Conservation (phyloP, 2,797 vertebrate species). For the Megalops cyprinoides region DNA sequence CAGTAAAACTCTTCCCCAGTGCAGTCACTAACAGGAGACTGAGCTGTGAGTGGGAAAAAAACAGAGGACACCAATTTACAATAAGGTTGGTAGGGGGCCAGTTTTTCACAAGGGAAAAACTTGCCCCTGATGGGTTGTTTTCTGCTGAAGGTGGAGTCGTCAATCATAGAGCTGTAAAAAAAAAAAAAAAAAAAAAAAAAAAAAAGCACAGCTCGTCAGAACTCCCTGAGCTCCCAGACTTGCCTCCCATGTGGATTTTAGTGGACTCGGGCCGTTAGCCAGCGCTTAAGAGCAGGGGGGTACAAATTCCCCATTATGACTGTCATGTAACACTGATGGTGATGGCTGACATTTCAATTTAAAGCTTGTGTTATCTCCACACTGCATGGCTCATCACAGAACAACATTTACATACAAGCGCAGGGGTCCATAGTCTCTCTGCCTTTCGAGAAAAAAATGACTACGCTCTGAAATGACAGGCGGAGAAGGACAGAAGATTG, state of each 20-base stretch:
- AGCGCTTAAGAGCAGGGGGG: constrained; percentile 17
- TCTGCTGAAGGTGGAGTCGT: background rate
- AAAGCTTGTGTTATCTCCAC: constrained; percentile 11
- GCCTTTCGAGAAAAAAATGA: background rate
- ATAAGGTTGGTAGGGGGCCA: constrained; percentile 17
- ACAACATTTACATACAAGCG: constrained; percentile 8
- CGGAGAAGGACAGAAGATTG: background rate
- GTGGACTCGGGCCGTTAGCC: constrained; percentile 4
- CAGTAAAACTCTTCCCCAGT: constrained; percentile 78
- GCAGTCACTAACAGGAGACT: constrained; percentile 70
- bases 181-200: too few species aligned
- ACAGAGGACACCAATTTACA: constrained; percentile 19
- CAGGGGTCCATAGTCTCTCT: background rate
- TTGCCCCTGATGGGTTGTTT: constrained; percentile 8
- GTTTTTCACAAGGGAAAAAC: constrained; percentile 32
- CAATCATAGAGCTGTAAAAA: background rate
- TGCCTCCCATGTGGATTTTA: background rate
- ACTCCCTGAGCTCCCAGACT: background rate
- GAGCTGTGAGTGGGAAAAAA: constrained; percentile 57
- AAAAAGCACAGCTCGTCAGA: background rate
- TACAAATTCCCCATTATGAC: constrained; percentile 22
- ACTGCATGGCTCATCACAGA: constrained; percentile 17
- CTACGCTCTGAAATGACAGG: background rate
- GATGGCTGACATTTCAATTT: constrained; percentile 31
- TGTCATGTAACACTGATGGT: constrained; percentile 17